Base-by-base conservation (phyloP, 2,797 vertebrate species). In the Tauraco hartlaubi region DNA sequence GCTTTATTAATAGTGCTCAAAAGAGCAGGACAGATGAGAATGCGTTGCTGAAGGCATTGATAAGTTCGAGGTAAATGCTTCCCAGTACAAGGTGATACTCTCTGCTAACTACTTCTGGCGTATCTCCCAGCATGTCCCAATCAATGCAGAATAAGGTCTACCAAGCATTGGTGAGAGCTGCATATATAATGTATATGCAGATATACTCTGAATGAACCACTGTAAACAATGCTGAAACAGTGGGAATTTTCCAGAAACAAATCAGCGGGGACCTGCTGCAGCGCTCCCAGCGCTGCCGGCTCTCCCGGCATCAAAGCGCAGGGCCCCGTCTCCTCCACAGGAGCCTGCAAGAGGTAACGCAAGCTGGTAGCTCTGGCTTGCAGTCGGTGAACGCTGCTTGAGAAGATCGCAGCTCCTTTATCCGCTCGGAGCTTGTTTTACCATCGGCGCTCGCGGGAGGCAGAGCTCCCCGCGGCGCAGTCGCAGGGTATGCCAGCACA, bases 401-500 rank as follows among this genome's bases (percentile, higher is more conserved):
- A 29, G 33, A 28, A 18, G 19, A 52, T 59, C 2, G 12, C 31
- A 63, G 28, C 58, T 84, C 20, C 12, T 72, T 52, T 52, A 8
- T 11, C 28, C 0, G 1, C 1, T 64, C 58, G 48, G 75, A 55
- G 55, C 43, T 54, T 37, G 39, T 25, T 41, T 33, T 9, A 7
- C 28, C 22, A 8, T 12, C 43, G 15, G 58, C 0, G 5, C 25
- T 41, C 1, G 1, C 46, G 11, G 59, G 48, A 88, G 74, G 56
- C 88, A 85, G 81, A 61, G 85, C 64, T 80, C 11, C 2, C 54
- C 1, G 1, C 20, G 59, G 85, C 64, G 7, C 17, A 1, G 55
- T 1, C 12, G 1, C 11, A 1, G 82, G 26, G 29, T 15, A 0
- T 1, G 0, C n/a, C 21, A 10, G 5, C 52, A 0, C n/a, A 5